Evolutionary conservation across 2,797 vertebrate genomes (phyloP).

Genomic region (Tarsius wallacei): DNA sequence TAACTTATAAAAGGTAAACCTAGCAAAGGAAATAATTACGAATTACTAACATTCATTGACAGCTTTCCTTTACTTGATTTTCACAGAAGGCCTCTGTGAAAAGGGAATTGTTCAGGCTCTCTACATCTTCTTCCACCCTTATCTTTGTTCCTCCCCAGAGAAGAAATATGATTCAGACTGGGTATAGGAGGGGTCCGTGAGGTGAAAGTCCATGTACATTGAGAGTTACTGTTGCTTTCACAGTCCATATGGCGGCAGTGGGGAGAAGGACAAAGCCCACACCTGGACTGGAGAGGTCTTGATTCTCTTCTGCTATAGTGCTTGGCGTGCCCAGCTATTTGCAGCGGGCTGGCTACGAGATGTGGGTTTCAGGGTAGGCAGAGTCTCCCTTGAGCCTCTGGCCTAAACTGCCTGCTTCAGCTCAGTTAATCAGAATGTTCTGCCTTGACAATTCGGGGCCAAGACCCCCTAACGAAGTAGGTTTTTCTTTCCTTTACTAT

Average conservation of each 20-base stretch:
- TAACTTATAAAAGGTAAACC: conserved; percentile 97
- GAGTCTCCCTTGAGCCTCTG: neutral
- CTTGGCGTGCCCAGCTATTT: neutral
- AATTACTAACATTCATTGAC: neutral
- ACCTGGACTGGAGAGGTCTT: neutral
- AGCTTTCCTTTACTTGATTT: neutral
- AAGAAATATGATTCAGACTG: neutral
- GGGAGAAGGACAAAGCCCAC: neutral
- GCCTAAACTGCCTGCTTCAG: neutral
- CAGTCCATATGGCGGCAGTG: too few relatives aligned
- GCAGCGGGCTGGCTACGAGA: neutral
- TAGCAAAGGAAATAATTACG: conserved; percentile 83
- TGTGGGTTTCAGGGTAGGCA: neutral
- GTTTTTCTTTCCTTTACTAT: neutral
- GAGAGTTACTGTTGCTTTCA: neutral
- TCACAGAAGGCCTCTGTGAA: neutral
- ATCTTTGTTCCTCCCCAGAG: neutral
- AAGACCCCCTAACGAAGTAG: neutral
- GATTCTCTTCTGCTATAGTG: neutral
- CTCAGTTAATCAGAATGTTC: neutral
- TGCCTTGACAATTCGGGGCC: neutral
- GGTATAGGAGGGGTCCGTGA: neutral
- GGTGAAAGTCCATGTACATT: neutral
- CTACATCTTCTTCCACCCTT: neutral
- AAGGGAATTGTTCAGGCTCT: neutral